Conservation (phyloP, 1,140 invertebrate genomes). For the Himalopsyche phryganea region DNA sequence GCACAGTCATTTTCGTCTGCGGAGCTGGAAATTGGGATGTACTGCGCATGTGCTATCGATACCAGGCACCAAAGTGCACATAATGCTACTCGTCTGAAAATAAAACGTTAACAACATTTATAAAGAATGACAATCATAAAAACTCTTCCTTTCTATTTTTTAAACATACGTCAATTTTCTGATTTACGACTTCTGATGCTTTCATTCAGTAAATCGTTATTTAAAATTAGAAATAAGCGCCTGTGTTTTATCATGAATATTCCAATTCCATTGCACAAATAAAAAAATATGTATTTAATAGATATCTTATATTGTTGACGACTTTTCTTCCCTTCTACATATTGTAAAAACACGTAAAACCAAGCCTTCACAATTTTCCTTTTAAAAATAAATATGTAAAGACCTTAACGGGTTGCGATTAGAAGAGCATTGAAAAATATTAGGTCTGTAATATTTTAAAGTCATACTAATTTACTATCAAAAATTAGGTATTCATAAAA, state of each 20-base stretch:
- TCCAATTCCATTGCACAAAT: background rate
- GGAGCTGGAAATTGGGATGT: conserved; percentile 37
- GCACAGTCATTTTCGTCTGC: conserved; percentile 67
- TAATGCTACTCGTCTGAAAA: conserved; percentile 22
- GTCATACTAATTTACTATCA: no score
- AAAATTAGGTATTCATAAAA: no score
- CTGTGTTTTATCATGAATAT: background rate
- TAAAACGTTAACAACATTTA: no score
- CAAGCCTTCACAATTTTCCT: no score
- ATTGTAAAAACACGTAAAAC: background rate
- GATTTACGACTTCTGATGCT: background rate
- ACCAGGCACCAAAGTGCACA: conserved; percentile 8
- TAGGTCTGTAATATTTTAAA: no score
- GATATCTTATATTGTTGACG: background rate
- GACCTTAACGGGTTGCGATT: no score
- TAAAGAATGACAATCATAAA: background rate
- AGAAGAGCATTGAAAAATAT: no score
- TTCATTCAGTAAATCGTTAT: no score
- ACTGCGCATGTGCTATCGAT: conserved; percentile 11
- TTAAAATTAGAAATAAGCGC: background rate
- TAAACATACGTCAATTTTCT: background rate
- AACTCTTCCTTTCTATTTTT: background rate
- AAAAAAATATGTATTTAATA: background rate
- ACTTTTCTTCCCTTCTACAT: background rate
- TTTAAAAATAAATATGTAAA: no score